phyloP scores from a whole-genome alignment of 2,888 invertebrate species.

The Latrodectus hesperus region DNA sequence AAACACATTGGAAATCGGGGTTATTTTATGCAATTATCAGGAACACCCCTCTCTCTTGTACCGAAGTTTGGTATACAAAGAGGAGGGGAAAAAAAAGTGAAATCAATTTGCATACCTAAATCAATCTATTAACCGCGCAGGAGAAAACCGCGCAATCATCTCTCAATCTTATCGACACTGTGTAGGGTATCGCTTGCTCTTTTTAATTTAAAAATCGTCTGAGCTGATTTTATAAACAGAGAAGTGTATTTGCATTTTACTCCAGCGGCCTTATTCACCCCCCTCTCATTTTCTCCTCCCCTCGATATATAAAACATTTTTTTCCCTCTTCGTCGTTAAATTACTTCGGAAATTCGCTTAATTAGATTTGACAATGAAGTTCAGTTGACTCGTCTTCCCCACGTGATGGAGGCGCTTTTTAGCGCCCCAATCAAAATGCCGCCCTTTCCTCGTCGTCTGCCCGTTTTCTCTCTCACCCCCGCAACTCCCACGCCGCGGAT shows the following conservation, averaged over 20 bases:
- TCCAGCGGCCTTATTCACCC: background rate
- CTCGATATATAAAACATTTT: background rate
- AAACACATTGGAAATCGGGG: too few species aligned
- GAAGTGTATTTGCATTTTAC: background rate
- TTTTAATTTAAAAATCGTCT: background rate
- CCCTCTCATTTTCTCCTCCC: background rate
- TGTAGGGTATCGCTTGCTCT: background rate
- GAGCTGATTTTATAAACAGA: conserved; percentile 2
- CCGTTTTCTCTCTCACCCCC: background rate
- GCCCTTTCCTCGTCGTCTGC: conserved; percentile 32
- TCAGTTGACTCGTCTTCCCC: background rate
- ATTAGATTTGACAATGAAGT: conserved; percentile 30
- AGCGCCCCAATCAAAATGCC: conserved; percentile 39
- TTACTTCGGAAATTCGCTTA: conserved; percentile 21
- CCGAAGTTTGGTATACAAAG: background rate
- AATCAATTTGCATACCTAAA: conserved; percentile 1
- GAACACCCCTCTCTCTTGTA: background rate
- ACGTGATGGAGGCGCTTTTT: conserved; percentile 17
- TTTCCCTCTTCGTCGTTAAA: background rate
- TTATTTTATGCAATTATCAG: background rate
- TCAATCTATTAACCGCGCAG: background rate
- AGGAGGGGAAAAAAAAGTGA: background rate
- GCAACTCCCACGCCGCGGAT: background rate
- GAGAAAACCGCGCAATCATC: background rate
- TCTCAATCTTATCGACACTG: background rate